Evolutionary conservation across 2,888 invertebrate species (phyloP).

Genomic region (Rhingia rostrata): DNA sequence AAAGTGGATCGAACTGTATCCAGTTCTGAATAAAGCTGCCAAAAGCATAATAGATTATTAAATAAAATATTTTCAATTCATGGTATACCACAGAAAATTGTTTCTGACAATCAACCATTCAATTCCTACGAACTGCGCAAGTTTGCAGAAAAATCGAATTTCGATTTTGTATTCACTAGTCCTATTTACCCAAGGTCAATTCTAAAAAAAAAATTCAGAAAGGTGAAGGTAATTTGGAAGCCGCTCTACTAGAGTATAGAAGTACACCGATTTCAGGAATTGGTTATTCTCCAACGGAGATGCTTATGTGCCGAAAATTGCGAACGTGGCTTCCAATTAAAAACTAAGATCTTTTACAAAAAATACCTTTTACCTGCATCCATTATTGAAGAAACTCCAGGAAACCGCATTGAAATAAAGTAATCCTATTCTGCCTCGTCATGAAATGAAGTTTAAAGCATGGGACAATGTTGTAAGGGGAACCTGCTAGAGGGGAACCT

Average conservation of each 20-base stretch:
- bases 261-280: conserved; percentile 44
- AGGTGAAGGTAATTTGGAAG: conserved; percentile 29
- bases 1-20: conserved; percentile 39
- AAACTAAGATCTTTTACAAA: conserved; percentile 37
- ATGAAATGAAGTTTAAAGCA: conserved; percentile 1
- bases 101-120: conserved; percentile 38
- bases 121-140: conserved; percentile 42
- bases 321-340: conserved; percentile 37
- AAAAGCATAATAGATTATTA: conserved; percentile 12
- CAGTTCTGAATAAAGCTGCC: conserved; percentile 29
- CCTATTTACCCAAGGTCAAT: conserved; percentile 37
- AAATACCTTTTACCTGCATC: conserved; percentile 17
- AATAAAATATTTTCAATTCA: conserved; percentile 34
- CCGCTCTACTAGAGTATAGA: conserved; percentile 48
- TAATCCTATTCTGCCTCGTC: conserved; percentile 6
- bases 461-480: conserved; percentile 28
- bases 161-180: conserved; percentile 49
- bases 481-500: conserved; percentile 38
- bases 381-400: conserved; percentile 18
- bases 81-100: conserved; percentile 42
- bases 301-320: conserved; percentile 48
- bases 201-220: conserved; percentile 29
- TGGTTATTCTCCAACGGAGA: conserved; percentile 45
- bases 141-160: conserved; percentile 44
- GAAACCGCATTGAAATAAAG: conserved; percentile 5